Percentiles rank a stretch among this genome's conserved stretches.
Conservation (phyloP, 2,113 vertebrate genomes). For the Lathamus discolor region DNA sequence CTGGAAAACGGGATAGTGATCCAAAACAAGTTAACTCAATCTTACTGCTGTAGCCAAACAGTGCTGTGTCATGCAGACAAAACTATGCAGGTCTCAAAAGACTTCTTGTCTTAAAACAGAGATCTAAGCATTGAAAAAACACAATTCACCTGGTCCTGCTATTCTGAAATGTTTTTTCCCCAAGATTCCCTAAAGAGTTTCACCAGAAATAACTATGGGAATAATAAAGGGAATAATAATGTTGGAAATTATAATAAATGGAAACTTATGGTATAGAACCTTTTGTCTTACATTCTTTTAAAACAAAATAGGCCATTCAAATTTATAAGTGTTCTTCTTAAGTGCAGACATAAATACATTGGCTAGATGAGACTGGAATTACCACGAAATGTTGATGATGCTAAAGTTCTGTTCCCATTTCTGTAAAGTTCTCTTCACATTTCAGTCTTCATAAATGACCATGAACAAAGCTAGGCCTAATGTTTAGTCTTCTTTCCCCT, state of each 20-base stretch:
- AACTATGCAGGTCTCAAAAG: not conserved
- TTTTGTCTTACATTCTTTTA: not conserved
- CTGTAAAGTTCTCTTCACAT: not conserved
- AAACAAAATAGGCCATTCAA: not conserved
- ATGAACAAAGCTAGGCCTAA: not conserved
- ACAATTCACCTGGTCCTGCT: not conserved
- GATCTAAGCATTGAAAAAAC: not conserved
- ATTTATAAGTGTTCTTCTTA: not conserved
- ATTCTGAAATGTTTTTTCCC: not conserved
- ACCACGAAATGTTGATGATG: not conserved
- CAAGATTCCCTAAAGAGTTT: not conserved
- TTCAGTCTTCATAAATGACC: not conserved
- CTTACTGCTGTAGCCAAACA: not conserved
- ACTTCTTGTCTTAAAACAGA: not conserved
- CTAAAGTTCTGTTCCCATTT: not conserved
- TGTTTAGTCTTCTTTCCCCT: not conserved
- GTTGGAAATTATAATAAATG: not conserved
- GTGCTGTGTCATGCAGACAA: not conserved
- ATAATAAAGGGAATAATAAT: not conserved
- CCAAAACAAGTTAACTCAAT: not conserved
- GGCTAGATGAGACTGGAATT: not conserved
- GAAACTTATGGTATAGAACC: not conserved
- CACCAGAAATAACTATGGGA: not conserved
- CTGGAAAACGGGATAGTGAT: not conserved
- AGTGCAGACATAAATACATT: not conserved